phyloP scores from a whole-genome alignment of 2,888 invertebrate genomes.

The Xanthorhoe designata region DNA sequence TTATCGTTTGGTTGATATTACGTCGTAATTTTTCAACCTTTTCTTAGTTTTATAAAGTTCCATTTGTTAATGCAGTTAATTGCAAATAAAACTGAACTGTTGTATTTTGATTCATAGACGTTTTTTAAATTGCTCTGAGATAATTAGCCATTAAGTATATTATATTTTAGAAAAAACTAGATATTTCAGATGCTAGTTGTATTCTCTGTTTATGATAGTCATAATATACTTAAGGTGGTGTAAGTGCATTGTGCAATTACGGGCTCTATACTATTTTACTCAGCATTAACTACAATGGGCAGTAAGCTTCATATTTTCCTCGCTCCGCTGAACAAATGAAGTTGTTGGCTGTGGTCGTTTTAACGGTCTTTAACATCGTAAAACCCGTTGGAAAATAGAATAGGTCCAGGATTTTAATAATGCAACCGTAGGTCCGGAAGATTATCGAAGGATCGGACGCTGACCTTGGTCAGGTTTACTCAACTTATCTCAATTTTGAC shows the following conservation, averaged over 20 bases:
- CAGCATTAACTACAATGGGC: constrained; percentile 13
- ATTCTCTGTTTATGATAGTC: background rate
- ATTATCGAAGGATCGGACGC: background rate
- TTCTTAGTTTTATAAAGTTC: no score
- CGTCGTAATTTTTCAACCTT: background rate
- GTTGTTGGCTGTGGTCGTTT: constrained; percentile 32
- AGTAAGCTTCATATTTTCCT: constrained; percentile 23
- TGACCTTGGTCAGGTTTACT: background rate
- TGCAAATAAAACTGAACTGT: no score
- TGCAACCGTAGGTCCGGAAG: constrained; percentile 8
- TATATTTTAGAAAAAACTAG: background rate
- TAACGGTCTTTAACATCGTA: constrained; percentile 32
- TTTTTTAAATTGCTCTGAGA: background rate
- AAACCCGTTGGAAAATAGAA: constrained; percentile 39
- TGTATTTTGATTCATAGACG: no score
- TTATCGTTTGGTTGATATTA: background rate
- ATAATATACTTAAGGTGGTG: background rate
- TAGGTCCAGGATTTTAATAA: constrained; percentile 13
- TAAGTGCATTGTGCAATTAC: constrained; percentile 16
- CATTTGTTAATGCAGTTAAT: no score
- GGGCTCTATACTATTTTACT: constrained; percentile 6
- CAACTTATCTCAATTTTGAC: background rate
- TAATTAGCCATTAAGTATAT: no score
- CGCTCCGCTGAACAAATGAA: constrained; percentile 36
- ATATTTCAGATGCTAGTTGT: background rate